Percentiles rank a stretch among this genome's conserved stretches.
These are phyloP conservation scores for Drosophila maculinotata DNA, from an alignment of 2,888 invertebrate genomes.

Conservation along the genomic window DNA sequence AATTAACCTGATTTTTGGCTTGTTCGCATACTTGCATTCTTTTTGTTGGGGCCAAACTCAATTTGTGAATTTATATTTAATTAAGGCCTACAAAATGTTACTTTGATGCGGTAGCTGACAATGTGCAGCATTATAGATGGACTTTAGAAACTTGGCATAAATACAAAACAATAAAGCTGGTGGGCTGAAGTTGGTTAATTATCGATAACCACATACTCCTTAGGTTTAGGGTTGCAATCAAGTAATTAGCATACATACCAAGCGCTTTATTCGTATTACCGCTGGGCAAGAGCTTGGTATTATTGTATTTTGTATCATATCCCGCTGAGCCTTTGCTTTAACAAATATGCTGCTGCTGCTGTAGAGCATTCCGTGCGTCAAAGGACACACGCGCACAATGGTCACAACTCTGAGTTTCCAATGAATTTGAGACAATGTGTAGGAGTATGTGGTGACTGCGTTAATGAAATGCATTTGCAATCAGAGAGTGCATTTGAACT, in stretches of 20 bases:
- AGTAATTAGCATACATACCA: too few species aligned
- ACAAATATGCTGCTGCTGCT: neutral
- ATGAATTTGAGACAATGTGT: neutral
- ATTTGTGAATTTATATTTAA: conserved; percentile 28
- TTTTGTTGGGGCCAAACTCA: conserved; percentile 19
- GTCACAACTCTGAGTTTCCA: neutral
- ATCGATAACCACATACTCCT: too few species aligned
- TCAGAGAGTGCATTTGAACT: conserved; percentile 17
- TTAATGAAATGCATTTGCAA: conserved; percentile 17
- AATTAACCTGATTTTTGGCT: too few species aligned
- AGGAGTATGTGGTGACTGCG: neutral
- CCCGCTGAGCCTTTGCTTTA: too few species aligned
- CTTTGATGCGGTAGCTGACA: conserved; percentile 6
- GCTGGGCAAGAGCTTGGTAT: too few species aligned
- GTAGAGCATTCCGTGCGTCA: neutral
- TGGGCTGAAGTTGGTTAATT: too few species aligned
- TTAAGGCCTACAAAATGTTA: conserved; percentile 18
- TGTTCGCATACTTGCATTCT: neutral
- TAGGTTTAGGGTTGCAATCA: too few species aligned
- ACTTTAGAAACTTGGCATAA: neutral
- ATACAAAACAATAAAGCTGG: neutral
- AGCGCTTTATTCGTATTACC: too few species aligned
- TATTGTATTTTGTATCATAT: too few species aligned
- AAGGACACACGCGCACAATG: neutral
- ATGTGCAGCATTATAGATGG: neutral